Percentiles rank a stretch among this genome's conserved stretches.
Conservation (phyloP, 2,797 vertebrate species). For the Lutjanus campechanus region DNA sequence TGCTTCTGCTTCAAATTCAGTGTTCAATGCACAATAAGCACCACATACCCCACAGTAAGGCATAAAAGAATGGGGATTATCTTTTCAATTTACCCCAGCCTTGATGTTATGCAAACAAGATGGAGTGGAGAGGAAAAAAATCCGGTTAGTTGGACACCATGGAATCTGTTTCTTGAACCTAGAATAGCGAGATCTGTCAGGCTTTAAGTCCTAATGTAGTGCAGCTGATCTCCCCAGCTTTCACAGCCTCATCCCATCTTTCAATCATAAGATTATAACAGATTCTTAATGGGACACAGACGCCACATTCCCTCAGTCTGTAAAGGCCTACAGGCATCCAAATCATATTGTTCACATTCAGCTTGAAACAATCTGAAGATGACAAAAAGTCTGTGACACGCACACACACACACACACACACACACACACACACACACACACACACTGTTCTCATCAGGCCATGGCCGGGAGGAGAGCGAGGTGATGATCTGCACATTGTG, state of each 20-base stretch:
- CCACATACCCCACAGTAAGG: conserved; percentile 22
- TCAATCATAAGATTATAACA: conserved; percentile 77
- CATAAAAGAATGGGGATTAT: conserved; percentile 53
- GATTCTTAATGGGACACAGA: conserved; percentile 82
- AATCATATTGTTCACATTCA: conserved; percentile 72
- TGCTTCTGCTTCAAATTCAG: conserved; percentile 43
- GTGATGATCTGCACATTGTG: conserved; percentile 49
- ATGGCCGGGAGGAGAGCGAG: conserved; percentile 26
- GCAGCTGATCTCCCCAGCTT: conserved; percentile 76
- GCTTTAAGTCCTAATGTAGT: conserved; percentile 66
- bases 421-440: conserved; percentile 32
- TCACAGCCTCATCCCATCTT: conserved; percentile 71
- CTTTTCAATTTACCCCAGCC: conserved; percentile 47
- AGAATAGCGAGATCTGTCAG: conserved; percentile 53
- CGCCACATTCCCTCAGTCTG: conserved; percentile 53
- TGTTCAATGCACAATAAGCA: conserved; percentile 9
- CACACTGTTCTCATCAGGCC: conserved; percentile 63
- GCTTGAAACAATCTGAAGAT: conserved; percentile 72
- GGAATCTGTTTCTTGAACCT: conserved; percentile 47
- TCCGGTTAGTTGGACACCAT: conserved; percentile 42
- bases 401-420: conserved; percentile 22
- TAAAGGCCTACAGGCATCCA: conserved; percentile 58
- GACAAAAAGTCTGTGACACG: conserved; percentile 66
- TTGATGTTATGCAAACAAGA: conserved; percentile 71
- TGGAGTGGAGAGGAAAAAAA: conserved; percentile 38